Base-by-base conservation (phyloP, 2,113 vertebrate species). In the Motacilla alba region DNA sequence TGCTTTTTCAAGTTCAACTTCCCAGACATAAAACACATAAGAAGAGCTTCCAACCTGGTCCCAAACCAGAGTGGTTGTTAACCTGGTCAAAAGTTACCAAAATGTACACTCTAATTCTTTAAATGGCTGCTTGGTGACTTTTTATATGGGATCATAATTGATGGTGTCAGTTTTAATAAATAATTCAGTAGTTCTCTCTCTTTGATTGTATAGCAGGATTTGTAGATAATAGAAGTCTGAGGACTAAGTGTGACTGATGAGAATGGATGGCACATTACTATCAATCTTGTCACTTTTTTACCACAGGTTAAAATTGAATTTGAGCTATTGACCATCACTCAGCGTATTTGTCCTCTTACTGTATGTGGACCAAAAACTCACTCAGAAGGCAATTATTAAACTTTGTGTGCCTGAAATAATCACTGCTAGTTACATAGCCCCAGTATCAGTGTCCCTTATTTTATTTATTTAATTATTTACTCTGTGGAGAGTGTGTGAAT, bases 81-180 rank as follows among this genome's bases (percentile, higher is more conserved):
- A 87, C 39, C 46, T 93, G 70, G 46, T 94, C 60, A 91, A 87
- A 94, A 86, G 60, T 80, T 87, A 72, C 68, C 60, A 78, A 63
- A 74, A 59, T 76, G 27, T 85, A 22, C 47, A 41, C 87, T 89
- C 41, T 83, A 58, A 74, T 95, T 94, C 86, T 89, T 76, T 94
- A 95, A 90, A 74, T 79, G 30, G 9, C 63, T 97, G 69, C 70
- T 81, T 53, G 53, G 46, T 95, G 87, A 97, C 83, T 93, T 95
- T 87, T 94, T 96, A 79, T 39, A 85, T 56, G 82, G 52, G 50
- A 67, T 5, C 39, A 16, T 96, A 93, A 96, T 85, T 95, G 85
- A 96, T 91, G 74, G 55, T 95, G 74, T 95, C 87, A 94, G 52
- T 89, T 94, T 73, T 91, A 96, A 94, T 97, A 93, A 96, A 97